These are phyloP conservation scores for Mellivora capensis DNA, from an alignment of 2,113 vertebrate species.

Conservation along the genomic window DNA sequence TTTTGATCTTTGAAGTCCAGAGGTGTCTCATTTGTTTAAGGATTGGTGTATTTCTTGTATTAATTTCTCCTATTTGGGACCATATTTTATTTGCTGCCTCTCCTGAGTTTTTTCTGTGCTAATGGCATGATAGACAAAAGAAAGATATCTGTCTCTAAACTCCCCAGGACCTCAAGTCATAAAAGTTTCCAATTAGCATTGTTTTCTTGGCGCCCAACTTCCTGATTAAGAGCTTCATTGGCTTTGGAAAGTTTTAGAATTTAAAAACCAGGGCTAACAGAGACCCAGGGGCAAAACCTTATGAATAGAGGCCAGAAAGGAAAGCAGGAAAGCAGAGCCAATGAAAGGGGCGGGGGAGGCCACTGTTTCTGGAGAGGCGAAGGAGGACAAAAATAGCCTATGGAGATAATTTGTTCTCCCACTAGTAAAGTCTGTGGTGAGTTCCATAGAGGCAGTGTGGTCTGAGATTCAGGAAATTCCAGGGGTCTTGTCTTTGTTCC, in stretches of 20 bases:
- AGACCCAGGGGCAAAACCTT: constrained; percentile 58
- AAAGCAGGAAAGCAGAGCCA: constrained; percentile 10
- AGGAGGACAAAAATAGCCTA: not conserved
- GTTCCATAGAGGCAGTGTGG: not conserved
- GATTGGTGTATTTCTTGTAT: constrained; percentile 25
- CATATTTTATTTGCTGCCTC: not conserved
- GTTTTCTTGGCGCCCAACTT: constrained; percentile 53
- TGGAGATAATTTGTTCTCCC: not conserved
- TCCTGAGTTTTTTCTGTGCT: constrained; percentile 19
- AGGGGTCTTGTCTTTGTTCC: not conserved
- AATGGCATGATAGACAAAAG: constrained; percentile 45
- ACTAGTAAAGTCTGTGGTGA: not conserved
- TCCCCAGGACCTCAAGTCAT: constrained; percentile 50
- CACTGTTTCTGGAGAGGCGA: not conserved
- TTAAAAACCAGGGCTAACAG: constrained; percentile 55
- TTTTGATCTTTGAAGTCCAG: not conserved
- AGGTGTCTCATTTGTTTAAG: constrained; percentile 13
- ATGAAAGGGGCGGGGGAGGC: not conserved
- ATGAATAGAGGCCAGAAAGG: constrained; percentile 44
- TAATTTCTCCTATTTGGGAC: constrained; percentile 24
- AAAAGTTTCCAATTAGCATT: constrained; percentile 73
- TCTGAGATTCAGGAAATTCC: not conserved
- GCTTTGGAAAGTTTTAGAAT: constrained; percentile 70
- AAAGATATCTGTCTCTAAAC: not conserved
- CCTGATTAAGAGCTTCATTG: constrained; percentile 73